Evolutionary conservation across 2,797 vertebrate genomes (phyloP).

Genomic region (Acanthurus leucopareius): DNA sequence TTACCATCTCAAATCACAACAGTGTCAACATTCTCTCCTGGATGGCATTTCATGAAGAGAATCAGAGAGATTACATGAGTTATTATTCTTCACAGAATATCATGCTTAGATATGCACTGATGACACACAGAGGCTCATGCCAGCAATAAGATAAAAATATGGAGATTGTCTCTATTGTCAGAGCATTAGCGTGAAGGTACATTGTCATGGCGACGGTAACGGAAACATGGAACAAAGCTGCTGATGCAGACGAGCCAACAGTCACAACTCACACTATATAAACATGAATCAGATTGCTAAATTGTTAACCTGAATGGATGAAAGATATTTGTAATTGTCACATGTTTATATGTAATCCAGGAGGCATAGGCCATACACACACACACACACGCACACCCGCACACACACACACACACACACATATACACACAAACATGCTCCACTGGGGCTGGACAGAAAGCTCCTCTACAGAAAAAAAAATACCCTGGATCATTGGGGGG

Average conservation of each 20-base stretch:
- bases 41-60: slow-evolving; percentile 39
- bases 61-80: slow-evolving; percentile 44
- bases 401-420: background rate
- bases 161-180: slow-evolving; percentile 34
- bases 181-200: slow-evolving; percentile 41
- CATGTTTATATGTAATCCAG: slow-evolving; percentile 2
- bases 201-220: background rate
- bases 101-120: slow-evolving; percentile 46
- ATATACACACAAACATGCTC: no score
- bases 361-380: background rate
- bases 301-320: slow-evolving; percentile 5
- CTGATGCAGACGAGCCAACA: background rate
- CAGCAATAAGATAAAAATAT: slow-evolving; percentile 34
- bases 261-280: slow-evolving; percentile 6
- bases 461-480: slow-evolving; percentile 22
- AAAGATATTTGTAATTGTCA: slow-evolving; percentile 15
- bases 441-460: no score
- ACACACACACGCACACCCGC: background rate
- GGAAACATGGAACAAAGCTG: slow-evolving; percentile 8
- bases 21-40: slow-evolving; percentile 44
- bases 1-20: slow-evolving; percentile 50
- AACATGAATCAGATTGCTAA: slow-evolving; percentile 29
- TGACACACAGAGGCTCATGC: slow-evolving; percentile 33
- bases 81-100: slow-evolving; percentile 43
- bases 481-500: slow-evolving; percentile 55